Evolutionary conservation across 2,797 vertebrate genomes (phyloP).

Genomic region (Hippoglossus hippoglossus): DNA sequence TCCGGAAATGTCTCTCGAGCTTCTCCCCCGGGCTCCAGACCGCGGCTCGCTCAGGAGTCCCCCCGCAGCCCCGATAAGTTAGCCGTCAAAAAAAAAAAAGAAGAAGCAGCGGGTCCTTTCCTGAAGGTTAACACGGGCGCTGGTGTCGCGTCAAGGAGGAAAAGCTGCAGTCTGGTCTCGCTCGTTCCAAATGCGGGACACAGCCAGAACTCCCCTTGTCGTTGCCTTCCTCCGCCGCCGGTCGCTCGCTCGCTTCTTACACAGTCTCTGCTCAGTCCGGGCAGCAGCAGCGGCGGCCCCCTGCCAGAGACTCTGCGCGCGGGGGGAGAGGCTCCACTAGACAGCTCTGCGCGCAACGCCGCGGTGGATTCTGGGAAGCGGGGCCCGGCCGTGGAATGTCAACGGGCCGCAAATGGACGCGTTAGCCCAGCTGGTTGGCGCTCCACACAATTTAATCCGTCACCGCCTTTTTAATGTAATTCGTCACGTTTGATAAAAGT

Average conservation of each 20-base stretch:
- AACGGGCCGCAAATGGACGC: constrained; percentile 40
- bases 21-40: constrained; percentile 61
- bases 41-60: constrained; percentile 37
- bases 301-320: constrained; percentile 39
- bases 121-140: constrained; percentile 60
- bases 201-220: constrained; percentile 64
- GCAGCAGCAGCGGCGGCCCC: constrained; percentile 56
- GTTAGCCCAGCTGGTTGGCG: neutral
- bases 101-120: constrained; percentile 28
- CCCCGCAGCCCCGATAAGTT: constrained; percentile 32
- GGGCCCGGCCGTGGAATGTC: constrained; percentile 22
- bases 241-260: constrained; percentile 71
- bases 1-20: constrained; percentile 56
- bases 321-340: constrained; percentile 5
- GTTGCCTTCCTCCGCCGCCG: constrained; percentile 74
- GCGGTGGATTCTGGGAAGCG: constrained; percentile 70
- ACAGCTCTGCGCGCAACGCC: constrained; percentile 10
- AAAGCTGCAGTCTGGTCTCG: constrained; percentile 56
- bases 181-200: constrained; percentile 77
- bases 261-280: constrained; percentile 51
- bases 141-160: constrained; percentile 61
- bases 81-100: constrained; percentile 1
- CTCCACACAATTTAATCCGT: no score
- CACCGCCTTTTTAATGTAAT: no score
- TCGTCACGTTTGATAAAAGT: rapidly evolving